A percentile compares a stretch with the other conserved stretches of the same genome.
Conservation (phyloP, 2,113 vertebrate genomes). For the Oophaga pumilio region DNA sequence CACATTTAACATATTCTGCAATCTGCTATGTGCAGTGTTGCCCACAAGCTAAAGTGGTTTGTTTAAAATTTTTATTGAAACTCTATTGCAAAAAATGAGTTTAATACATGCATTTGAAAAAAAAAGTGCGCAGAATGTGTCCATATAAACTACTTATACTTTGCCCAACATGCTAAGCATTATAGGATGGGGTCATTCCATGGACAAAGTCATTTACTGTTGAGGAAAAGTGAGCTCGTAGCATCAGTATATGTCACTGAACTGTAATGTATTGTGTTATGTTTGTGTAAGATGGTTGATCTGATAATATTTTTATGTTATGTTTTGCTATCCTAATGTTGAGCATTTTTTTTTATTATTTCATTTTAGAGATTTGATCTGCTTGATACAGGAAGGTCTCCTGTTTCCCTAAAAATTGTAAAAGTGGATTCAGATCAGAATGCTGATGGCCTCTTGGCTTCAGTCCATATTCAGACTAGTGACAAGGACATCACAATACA, state of each 20-base stretch:
- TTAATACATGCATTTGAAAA: too few relatives aligned
- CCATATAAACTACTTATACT: too few relatives aligned
- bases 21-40: too few relatives aligned
- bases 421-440: conserved; percentile 68
- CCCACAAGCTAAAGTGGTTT: too few relatives aligned
- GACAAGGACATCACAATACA: conserved; percentile 81
- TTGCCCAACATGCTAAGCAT: too few relatives aligned
- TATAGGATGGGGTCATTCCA: too few relatives aligned
- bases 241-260: background rate
- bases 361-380: conserved; percentile 86
- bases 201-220: too few relatives aligned
- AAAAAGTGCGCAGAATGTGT: too few relatives aligned
- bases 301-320: background rate
- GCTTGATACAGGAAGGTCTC: conserved; percentile 69
- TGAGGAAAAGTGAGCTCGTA: conserved; percentile 24
- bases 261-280: background rate
- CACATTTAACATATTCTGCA: too few relatives aligned
- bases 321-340: conserved; percentile 1
- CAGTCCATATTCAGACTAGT: conserved; percentile 76
- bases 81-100: too few relatives aligned
- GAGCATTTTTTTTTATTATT: background rate
- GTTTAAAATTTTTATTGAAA: too few relatives aligned
- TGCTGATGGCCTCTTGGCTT: conserved; percentile 67
- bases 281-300: background rate
- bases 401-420: conserved; percentile 68